Conservation (phyloP, 2,797 vertebrate genomes). For the Rhincodon typus region DNA sequence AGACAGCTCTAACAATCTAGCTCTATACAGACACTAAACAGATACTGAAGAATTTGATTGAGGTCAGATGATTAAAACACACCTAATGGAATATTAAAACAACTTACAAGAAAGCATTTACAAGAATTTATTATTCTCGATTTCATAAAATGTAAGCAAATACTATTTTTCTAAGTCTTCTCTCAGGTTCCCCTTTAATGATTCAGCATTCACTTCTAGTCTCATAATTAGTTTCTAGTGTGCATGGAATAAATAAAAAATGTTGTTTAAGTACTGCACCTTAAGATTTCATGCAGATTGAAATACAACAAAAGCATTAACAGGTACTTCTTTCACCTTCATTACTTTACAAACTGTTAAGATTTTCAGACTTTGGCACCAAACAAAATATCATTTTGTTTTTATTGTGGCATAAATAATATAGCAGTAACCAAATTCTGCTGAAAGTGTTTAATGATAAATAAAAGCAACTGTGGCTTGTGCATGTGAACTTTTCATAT, state of each 20-base stretch:
- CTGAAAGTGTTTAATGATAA: not conserved
- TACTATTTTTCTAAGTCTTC: not conserved
- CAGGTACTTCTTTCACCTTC: not conserved
- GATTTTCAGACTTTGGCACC: not conserved
- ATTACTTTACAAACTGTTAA: not conserved
- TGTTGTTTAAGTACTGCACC: not conserved
- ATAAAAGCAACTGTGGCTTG: not conserved
- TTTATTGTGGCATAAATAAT: not conserved
- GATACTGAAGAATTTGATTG: not conserved
- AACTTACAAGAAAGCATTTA: not conserved
- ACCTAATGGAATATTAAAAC: not conserved
- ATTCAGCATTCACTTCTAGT: not conserved
- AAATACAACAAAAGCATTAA: not conserved
- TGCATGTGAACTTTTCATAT: not conserved
- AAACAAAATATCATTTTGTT: not conserved
- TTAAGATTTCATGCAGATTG: not conserved
- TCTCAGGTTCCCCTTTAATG: not conserved
- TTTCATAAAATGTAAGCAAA: not conserved
- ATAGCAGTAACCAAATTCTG: not conserved
- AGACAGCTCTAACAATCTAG: not conserved
- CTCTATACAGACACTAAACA: not conserved
- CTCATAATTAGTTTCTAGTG: not conserved
- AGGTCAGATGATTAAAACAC: not conserved
- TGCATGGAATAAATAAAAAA: not conserved
- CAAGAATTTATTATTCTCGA: not conserved